phyloP scores from a whole-genome alignment of 2,888 invertebrate species.

The Leucozona laternaria region DNA sequence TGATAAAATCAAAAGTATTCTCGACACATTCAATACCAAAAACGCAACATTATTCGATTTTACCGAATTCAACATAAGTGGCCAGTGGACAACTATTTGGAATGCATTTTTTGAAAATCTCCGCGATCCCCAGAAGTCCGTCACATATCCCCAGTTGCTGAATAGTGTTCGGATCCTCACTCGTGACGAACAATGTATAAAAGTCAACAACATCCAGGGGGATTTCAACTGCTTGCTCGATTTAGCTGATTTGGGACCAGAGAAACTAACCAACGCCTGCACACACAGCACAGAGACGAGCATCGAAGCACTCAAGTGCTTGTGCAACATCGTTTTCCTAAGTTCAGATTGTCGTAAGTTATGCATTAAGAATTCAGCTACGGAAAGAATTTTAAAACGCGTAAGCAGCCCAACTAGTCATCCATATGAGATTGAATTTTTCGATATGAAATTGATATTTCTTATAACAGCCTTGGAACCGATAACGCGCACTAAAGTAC shows the following conservation, averaged over 20 bases:
- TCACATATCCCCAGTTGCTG: slow-evolving; percentile 79
- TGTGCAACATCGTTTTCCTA: slow-evolving; percentile 95
- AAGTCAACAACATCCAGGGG: slow-evolving; percentile 87
- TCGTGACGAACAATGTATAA: slow-evolving; percentile 90
- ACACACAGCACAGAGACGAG: slow-evolving; percentile 84
- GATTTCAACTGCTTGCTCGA: slow-evolving; percentile 88
- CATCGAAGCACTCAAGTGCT: slow-evolving; percentile 93
- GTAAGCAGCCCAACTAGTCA: slow-evolving; percentile 84
- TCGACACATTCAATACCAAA: slow-evolving; percentile 81
- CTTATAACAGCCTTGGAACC: slow-evolving; percentile 93
- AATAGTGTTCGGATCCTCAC: slow-evolving; percentile 85
- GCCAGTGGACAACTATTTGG: slow-evolving; percentile 83
- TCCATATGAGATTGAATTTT: slow-evolving; percentile 87
- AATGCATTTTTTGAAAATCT: slow-evolving; percentile 81
- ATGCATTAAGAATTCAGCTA: slow-evolving; percentile 86
- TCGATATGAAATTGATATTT: slow-evolving; percentile 95
- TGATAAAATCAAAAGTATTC: slow-evolving; percentile 78
- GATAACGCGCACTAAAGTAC: slow-evolving; percentile 87
- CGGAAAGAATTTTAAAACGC: slow-evolving; percentile 90
- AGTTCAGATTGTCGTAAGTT: slow-evolving; percentile 86
- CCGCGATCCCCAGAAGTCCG: slow-evolving; percentile 78
- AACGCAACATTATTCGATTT: slow-evolving; percentile 82
- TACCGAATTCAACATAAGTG: slow-evolving; percentile 80
- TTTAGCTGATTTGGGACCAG: slow-evolving; percentile 86
- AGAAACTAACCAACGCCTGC: slow-evolving; percentile 77